Evolutionary conservation across 2,888 invertebrate species (phyloP).

Genomic region (Ennomos quercinarius): DNA sequence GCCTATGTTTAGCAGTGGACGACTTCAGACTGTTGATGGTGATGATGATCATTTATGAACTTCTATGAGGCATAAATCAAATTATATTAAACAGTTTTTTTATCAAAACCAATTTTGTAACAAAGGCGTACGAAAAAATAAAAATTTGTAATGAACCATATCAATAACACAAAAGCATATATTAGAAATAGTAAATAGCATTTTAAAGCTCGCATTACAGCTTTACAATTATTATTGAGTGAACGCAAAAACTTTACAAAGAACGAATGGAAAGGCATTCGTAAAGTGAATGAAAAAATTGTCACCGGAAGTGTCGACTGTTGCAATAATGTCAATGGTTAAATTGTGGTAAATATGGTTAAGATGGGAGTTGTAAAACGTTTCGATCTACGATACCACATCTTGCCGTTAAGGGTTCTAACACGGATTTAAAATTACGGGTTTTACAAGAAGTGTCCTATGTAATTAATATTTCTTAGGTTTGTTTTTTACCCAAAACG

Average conservation of each 20-base stretch:
- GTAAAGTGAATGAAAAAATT: slow-evolving; percentile 18
- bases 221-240: neutral
- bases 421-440: slow-evolving; percentile 5
- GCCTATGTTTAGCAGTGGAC: too few relatives aligned
- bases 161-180: slow-evolving; percentile 13
- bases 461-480: too few relatives aligned
- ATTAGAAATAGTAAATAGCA: slow-evolving; percentile 14
- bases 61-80: too few relatives aligned
- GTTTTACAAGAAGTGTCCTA: neutral
- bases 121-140: too few relatives aligned
- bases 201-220: slow-evolving; percentile 30
- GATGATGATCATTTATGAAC: too few relatives aligned
- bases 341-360: slow-evolving; percentile 17
- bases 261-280: slow-evolving; percentile 1
- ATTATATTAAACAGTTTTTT: too few relatives aligned
- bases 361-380: slow-evolving; percentile 3
- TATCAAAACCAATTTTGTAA: too few relatives aligned
- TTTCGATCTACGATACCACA: slow-evolving; percentile 13
- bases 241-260: too few relatives aligned
- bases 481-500: too few relatives aligned
- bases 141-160: slow-evolving; percentile 5
- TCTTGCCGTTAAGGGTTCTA: neutral
- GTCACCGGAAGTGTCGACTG: slow-evolving; percentile 41
- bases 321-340: slow-evolving; percentile 32
- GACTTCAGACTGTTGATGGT: too few relatives aligned